Percentiles rank a stretch among this genome's conserved stretches.
These are phyloP conservation scores for Mesoligia furuncula DNA, from an alignment of 2,888 invertebrate species.

Conservation along the genomic window DNA sequence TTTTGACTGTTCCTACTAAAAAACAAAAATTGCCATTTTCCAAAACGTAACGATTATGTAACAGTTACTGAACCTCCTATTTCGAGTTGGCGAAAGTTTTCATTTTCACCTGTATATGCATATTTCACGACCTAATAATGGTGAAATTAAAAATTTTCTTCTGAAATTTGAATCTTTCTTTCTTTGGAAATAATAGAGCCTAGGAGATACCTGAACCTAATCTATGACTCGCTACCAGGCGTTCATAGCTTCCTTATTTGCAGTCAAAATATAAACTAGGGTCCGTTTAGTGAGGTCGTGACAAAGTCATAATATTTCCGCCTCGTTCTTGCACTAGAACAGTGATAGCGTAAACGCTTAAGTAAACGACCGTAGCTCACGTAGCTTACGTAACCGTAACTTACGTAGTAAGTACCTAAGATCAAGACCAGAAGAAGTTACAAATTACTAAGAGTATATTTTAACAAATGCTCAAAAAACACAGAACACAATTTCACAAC, in stretches of 20 bases:
- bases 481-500: conserved; percentile 37
- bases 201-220: neutral
- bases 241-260: neutral
- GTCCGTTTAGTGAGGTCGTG: neutral
- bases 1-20: too few relatives aligned
- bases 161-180: too few relatives aligned
- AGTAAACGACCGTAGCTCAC: neutral
- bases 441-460: conserved; percentile 5
- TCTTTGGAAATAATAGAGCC: neutral
- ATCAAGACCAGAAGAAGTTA: neutral
- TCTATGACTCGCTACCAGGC: neutral
- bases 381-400: too few relatives aligned
- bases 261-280: neutral
- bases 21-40: too few relatives aligned
- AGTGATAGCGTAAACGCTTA: neutral
- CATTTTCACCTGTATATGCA: too few relatives aligned
- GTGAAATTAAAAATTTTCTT: too few relatives aligned
- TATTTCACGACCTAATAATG: neutral
- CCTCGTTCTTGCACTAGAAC: neutral
- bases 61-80: too few relatives aligned
- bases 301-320: neutral
- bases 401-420: neutral
- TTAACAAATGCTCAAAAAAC: conserved; percentile 11
- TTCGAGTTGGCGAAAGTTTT: too few relatives aligned
- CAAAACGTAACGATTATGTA: too few relatives aligned